These are phyloP conservation scores for Zaprionus kolodkinae DNA, from an alignment of 1,140 invertebrate species.

Conservation along the genomic window DNA sequence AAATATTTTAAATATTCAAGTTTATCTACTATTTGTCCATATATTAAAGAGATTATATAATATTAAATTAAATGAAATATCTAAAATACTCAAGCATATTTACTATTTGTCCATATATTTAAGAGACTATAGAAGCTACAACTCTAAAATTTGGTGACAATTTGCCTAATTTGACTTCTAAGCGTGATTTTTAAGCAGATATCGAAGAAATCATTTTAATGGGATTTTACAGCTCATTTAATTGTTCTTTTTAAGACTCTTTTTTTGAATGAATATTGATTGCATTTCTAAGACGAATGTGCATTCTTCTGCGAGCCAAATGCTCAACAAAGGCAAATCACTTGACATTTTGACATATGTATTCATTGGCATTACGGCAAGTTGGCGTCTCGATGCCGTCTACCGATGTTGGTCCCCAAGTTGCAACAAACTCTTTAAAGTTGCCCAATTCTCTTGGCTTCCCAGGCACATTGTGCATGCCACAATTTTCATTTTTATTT, in stretches of 20 bases:
- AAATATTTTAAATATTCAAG: too few relatives aligned
- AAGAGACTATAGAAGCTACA: not conserved
- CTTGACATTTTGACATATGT: not conserved
- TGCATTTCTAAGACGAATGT: not conserved
- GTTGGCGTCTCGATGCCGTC: not conserved
- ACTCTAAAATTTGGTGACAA: not conserved
- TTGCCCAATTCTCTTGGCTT: conserved; percentile 1
- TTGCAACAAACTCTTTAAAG: not conserved
- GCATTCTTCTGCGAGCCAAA: not conserved
- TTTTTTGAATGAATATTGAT: not conserved
- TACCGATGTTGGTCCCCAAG: not conserved
- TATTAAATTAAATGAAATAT: too few relatives aligned
- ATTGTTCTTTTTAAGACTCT: too few relatives aligned
- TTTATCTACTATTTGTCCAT: too few relatives aligned
- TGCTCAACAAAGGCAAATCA: not conserved
- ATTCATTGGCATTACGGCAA: conserved; percentile 4
- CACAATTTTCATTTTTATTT: conserved; percentile 27
- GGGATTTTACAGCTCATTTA: too few relatives aligned
- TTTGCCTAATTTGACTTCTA: not conserved
- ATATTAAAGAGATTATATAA: too few relatives aligned
- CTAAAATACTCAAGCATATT: too few relatives aligned
- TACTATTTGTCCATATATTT: not conserved
- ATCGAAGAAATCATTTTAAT: too few relatives aligned
- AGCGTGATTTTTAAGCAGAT: too few relatives aligned
- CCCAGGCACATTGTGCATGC: conserved; percentile 22